Conservation (phyloP, 2,797 vertebrate species). For the Ciconia nigra region DNA sequence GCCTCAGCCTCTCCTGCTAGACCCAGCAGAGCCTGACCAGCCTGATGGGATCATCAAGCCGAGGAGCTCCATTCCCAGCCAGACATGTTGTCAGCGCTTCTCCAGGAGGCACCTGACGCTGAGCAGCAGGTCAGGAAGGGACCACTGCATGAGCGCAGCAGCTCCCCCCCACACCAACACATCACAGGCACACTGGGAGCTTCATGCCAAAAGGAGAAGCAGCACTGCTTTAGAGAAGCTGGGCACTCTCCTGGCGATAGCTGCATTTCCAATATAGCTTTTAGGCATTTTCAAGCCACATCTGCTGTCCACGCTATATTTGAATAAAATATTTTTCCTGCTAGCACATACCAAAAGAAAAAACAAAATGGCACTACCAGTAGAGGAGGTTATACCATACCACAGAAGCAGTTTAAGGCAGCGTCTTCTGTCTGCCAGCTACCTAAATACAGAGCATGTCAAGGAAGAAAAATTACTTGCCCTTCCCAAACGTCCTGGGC, state of each 20-base stretch:
- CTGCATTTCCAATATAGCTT: not conserved
- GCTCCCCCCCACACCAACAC: not conserved
- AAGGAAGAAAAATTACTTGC: not conserved
- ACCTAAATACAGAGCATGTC: not conserved
- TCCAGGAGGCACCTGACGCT: not conserved
- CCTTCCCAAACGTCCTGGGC: not conserved
- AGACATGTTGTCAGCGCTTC: not conserved
- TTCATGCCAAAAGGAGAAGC: not conserved
- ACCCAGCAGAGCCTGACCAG: not conserved
- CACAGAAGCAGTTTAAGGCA: not conserved
- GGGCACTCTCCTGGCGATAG: fast-evolving
- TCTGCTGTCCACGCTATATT: not conserved
- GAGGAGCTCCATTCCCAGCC: not conserved
- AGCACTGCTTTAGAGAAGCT: not conserved
- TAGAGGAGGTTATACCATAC: not conserved
- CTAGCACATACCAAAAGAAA: not conserved
- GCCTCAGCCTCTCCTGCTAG: not conserved
- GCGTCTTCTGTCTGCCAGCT: not conserved
- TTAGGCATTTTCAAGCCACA: not conserved
- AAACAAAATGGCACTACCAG: not conserved
- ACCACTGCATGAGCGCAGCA: fast-evolving
- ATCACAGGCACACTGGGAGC: not conserved
- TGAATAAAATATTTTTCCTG: not conserved
- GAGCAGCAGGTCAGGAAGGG: not conserved
- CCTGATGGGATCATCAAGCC: not conserved